Conservation (phyloP, 2,113 vertebrate species). For the Entomyzon cyanotis region DNA sequence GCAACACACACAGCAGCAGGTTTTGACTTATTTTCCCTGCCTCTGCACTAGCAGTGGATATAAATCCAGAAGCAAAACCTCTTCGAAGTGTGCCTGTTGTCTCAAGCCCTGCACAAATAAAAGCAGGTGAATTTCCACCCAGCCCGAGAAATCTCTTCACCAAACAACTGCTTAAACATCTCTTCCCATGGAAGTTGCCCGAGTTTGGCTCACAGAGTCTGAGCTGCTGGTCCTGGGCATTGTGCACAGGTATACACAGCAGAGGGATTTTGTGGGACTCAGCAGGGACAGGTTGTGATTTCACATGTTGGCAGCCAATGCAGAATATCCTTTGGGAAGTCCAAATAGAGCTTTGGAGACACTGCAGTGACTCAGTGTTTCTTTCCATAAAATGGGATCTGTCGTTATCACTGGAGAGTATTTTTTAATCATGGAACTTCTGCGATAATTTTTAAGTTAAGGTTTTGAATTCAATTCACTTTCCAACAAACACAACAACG, state of each 20-base stretch:
- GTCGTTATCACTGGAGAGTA: neutral
- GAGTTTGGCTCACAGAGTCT: neutral
- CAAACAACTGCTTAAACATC: neutral
- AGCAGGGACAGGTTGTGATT: neutral
- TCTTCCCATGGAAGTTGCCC: neutral
- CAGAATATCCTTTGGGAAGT: neutral
- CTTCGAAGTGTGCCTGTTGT: neutral
- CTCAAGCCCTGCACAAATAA: neutral
- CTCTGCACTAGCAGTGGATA: neutral
- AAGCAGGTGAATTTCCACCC: neutral
- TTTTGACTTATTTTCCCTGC: conserved; percentile 6
- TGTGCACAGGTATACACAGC: too few relatives aligned
- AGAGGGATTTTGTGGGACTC: accelerated
- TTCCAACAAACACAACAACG: neutral
- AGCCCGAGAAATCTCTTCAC: neutral
- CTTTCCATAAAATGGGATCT: neutral
- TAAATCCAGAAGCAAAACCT: neutral
- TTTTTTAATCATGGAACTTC: neutral
- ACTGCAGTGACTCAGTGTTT: neutral
- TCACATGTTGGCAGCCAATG: accelerated
- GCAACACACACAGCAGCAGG: neutral
- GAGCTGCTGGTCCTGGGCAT: neutral
- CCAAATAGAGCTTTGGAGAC: neutral
- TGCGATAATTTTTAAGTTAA: neutral
- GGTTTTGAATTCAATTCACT: neutral